Conservation (phyloP, 2,888 invertebrate species). For the Iphiclides podalirius region DNA sequence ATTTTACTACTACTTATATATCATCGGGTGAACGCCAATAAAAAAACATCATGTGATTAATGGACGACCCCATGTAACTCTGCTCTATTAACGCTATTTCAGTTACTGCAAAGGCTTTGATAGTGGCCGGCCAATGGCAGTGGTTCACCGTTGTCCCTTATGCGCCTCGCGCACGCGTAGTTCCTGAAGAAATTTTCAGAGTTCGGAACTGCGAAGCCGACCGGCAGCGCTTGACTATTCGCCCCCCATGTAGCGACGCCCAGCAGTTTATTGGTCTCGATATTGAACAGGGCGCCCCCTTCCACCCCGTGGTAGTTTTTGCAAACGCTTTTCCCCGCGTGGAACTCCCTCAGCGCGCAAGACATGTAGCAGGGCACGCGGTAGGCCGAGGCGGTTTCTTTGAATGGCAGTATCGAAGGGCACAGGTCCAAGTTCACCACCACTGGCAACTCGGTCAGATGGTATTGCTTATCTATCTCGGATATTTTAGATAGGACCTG, state of each 20-base stretch:
- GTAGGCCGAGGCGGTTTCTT: slow-evolving; percentile 33
- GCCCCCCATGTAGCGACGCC: slow-evolving; percentile 59
- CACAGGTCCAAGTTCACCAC: slow-evolving; percentile 43
- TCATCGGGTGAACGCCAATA: too few species aligned
- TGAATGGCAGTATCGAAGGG: slow-evolving; percentile 35
- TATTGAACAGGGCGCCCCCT: slow-evolving; percentile 48
- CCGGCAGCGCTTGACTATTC: slow-evolving; percentile 40
- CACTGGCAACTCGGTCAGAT: slow-evolving; percentile 42
- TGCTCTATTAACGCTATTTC: too few species aligned
- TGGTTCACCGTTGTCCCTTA: slow-evolving; percentile 33
- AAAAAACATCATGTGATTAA: too few species aligned
- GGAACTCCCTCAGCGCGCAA: slow-evolving; percentile 38
- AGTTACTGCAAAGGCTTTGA: slow-evolving; percentile 43
- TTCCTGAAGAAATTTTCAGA: slow-evolving; percentile 46
- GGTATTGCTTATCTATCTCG: slow-evolving; percentile 29
- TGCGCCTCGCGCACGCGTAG: slow-evolving; percentile 45
- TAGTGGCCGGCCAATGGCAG: slow-evolving; percentile 26
- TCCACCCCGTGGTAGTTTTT: slow-evolving; percentile 45
- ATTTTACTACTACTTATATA: too few species aligned
- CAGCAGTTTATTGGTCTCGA: slow-evolving; percentile 36
- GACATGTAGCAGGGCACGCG: slow-evolving; percentile 55
- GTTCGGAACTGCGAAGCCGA: slow-evolving; percentile 53
- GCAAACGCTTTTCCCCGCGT: slow-evolving; percentile 30
- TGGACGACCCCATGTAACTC: too few species aligned
- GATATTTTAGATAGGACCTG: slow-evolving; percentile 11